Evolutionary conservation across 2,797 vertebrate genomes (phyloP).

Genomic region (Takifugu ocellatus): DNA sequence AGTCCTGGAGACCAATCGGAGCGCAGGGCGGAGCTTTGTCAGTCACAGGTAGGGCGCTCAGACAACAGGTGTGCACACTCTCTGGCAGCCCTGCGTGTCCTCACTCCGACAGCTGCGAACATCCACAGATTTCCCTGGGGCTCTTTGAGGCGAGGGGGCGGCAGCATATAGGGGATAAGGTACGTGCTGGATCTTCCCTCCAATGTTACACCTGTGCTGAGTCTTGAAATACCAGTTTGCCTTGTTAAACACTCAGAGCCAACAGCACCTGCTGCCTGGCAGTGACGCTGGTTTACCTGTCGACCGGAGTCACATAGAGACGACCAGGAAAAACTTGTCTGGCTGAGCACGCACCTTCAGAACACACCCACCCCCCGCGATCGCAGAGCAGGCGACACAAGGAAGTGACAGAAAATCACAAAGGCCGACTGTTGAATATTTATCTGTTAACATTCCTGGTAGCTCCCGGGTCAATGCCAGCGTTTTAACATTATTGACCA

Average conservation of each 20-base stretch:
- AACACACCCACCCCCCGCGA: conserved; percentile 3
- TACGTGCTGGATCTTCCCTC: conserved; percentile 18
- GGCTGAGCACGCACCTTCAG: background rate
- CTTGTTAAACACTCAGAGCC: background rate
- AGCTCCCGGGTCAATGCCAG: too few species aligned
- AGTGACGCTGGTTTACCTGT: background rate
- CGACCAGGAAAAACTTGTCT: conserved; percentile 61
- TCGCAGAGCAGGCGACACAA: background rate
- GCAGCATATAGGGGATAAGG: conserved; percentile 32
- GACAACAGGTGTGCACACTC: conserved; percentile 53
- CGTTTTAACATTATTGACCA: too few species aligned
- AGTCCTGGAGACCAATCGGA: conserved; percentile 37
- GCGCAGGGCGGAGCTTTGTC: conserved; percentile 51
- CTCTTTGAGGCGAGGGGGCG: conserved; percentile 6
- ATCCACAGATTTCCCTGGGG: background rate
- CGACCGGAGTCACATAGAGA: background rate
- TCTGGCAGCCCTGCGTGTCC: conserved; percentile 15
- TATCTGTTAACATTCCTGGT: too few species aligned
- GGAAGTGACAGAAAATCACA: background rate
- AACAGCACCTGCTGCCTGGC: background rate
- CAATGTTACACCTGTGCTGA: too few species aligned
- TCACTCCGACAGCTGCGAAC: conserved; percentile 13
- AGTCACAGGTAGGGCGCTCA: conserved; percentile 20
- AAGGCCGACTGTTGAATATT: too few species aligned
- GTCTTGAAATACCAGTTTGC: background rate